A percentile compares a stretch with the other conserved stretches of the same genome.
phyloP scores from a whole-genome alignment of 1,140 invertebrate species.

The Zaprionus vittiger region DNA sequence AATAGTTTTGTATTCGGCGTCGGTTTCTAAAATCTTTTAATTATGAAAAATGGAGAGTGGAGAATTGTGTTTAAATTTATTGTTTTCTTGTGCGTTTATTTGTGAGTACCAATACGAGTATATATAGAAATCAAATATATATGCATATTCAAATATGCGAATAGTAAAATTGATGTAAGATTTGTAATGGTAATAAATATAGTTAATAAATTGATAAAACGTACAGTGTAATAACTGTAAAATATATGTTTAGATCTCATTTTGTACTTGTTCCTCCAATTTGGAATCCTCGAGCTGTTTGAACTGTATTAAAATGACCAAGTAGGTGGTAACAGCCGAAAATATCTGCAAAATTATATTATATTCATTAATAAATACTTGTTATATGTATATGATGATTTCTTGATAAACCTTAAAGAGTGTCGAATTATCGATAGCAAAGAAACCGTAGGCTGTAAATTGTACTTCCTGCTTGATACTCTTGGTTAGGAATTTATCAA shows the following conservation, averaged over 20 bases:
- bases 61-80: conserved; percentile 31
- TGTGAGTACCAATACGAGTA: conserved; percentile 15
- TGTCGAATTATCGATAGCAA: conserved; percentile 81
- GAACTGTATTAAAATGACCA: conserved; percentile 82
- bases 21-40: conserved; percentile 59
- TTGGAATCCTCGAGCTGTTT: conserved; percentile 82
- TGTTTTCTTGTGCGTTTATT: conserved; percentile 32
- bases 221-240: not conserved
- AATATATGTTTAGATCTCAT: conserved; percentile 1
- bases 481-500: conserved; percentile 82
- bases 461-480: conserved; percentile 83
- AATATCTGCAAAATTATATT: conserved; percentile 65
- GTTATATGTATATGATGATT: not conserved
- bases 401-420: conserved; percentile 69
- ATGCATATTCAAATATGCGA: conserved; percentile 26
- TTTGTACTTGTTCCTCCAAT: conserved; percentile 51
- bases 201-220: conserved; percentile 47
- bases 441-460: conserved; percentile 82
- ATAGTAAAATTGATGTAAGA: conserved; percentile 72
- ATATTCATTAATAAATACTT: not conserved
- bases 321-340: conserved; percentile 80
- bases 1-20: conserved; percentile 37
- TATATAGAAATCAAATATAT: conserved; percentile 34
- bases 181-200: conserved; percentile 63
- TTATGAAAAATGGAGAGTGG: conserved; percentile 20